Evolutionary conservation across 1,140 invertebrate genomes (phyloP).

Genomic region (Brachionus rubens): DNA sequence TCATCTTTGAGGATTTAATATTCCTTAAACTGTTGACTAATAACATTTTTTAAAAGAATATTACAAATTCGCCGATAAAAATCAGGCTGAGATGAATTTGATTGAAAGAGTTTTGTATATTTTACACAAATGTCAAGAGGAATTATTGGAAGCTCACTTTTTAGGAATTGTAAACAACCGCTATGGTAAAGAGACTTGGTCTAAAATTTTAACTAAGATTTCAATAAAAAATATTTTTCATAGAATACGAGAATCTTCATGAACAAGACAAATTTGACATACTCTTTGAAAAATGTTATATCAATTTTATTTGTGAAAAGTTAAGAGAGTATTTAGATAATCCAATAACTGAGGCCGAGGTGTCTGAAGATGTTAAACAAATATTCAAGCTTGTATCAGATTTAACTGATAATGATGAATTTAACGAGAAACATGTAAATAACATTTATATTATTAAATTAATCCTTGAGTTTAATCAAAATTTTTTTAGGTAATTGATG

Average conservation of each 20-base stretch:
- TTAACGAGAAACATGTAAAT: neutral
- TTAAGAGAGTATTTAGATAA: neutral
- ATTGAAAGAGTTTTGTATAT: constrained; percentile 9
- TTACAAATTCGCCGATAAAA: neutral
- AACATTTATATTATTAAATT: neutral
- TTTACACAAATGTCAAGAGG: constrained; percentile 34
- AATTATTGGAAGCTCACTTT: constrained; percentile 32
- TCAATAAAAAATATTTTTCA: neutral
- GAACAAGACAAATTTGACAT: constrained; percentile 41
- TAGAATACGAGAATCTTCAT: neutral
- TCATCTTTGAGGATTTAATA: too few relatives aligned
- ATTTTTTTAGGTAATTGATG: neutral
- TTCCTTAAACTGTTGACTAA: too few relatives aligned
- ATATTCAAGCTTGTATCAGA: constrained; percentile 16
- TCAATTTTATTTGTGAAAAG: constrained; percentile 25
- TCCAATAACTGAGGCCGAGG: neutral
- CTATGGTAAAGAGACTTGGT: neutral
- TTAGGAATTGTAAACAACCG: neutral
- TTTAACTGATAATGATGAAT: neutral
- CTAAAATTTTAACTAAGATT: neutral
- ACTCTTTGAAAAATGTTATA: constrained; percentile 41
- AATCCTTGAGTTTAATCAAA: too few relatives aligned
- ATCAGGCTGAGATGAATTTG: neutral
- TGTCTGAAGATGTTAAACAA: neutral
- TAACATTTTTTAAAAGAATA: constrained; percentile 31